Evolutionary conservation across 2,797 vertebrate species (phyloP).

Genomic region (Sciurus carolinensis): DNA sequence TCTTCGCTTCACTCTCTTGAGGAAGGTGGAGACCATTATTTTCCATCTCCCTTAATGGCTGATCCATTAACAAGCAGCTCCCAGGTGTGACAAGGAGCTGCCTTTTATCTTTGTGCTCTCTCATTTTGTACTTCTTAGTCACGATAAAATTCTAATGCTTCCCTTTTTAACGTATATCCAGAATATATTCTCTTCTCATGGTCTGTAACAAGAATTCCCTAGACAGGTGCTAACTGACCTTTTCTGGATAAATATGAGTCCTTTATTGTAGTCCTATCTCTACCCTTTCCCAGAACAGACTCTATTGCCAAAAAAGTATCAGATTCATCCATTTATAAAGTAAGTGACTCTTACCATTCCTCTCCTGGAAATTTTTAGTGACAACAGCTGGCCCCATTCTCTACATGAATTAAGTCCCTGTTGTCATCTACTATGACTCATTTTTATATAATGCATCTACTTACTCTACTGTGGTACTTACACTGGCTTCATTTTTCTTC

Average conservation of each 20-base stretch:
- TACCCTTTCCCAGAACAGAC: not conserved
- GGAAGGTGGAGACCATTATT: not conserved
- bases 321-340: not conserved
- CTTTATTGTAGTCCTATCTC: not conserved
- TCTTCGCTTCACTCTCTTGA: not conserved
- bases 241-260: not conserved
- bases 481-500: not conserved
- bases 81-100: not conserved
- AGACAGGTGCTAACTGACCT: not conserved
- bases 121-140: not conserved
- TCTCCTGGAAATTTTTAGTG: not conserved
- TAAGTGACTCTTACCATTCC: not conserved
- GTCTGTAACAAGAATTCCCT: not conserved
- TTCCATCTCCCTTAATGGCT: not conserved
- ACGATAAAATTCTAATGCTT: not conserved
- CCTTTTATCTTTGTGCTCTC: not conserved
- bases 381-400: fast-evolving
- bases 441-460: fast-evolving
- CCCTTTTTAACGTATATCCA: not conserved
- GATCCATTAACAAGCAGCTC: not conserved
- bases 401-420: not conserved
- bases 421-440: not conserved
- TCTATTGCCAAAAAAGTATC: not conserved
- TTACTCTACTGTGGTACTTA: not conserved
- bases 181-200: not conserved